Conservation (phyloP, 2,888 invertebrate species). For the Phragmatobia fuliginosa region DNA sequence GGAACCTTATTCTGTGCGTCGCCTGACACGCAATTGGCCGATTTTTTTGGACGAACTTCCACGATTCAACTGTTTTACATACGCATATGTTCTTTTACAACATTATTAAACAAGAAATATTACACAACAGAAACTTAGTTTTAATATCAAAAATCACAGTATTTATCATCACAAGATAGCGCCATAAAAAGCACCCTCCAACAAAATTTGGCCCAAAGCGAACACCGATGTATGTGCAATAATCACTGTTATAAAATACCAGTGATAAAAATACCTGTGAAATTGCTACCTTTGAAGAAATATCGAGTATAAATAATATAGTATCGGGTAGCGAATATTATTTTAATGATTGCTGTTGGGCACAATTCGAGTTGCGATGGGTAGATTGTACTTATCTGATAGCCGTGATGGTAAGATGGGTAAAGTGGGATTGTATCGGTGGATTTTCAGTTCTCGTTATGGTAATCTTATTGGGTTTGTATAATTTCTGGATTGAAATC, state of each 20-base stretch:
- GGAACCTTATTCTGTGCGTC: no score
- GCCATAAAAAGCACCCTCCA: conserved; percentile 13
- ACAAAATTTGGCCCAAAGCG: conserved; percentile 14
- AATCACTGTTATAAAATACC: conserved; percentile 38
- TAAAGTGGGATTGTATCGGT: not conserved
- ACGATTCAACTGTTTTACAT: no score
- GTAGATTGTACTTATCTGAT: conserved; percentile 20
- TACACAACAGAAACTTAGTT: not conserved
- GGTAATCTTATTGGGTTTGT: not conserved
- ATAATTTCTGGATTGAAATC: not conserved
- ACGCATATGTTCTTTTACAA: no score
- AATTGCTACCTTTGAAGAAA: conserved; percentile 38
- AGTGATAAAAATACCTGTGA: conserved; percentile 41
- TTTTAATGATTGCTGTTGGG: conserved; percentile 48
- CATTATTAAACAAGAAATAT: not conserved
- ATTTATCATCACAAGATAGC: conserved; percentile 13
- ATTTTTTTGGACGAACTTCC: no score
- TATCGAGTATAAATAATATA: conserved; percentile 48
- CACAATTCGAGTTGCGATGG: conserved; percentile 35
- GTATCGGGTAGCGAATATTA: conserved; percentile 31
- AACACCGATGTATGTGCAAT: conserved; percentile 27
- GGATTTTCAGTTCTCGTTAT: not conserved
- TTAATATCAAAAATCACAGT: conserved; percentile 7
- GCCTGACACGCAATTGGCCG: no score
- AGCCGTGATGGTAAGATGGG: not conserved